Evolutionary conservation across 2,888 invertebrate genomes (phyloP).

Genomic region (Myathropa florea): DNA sequence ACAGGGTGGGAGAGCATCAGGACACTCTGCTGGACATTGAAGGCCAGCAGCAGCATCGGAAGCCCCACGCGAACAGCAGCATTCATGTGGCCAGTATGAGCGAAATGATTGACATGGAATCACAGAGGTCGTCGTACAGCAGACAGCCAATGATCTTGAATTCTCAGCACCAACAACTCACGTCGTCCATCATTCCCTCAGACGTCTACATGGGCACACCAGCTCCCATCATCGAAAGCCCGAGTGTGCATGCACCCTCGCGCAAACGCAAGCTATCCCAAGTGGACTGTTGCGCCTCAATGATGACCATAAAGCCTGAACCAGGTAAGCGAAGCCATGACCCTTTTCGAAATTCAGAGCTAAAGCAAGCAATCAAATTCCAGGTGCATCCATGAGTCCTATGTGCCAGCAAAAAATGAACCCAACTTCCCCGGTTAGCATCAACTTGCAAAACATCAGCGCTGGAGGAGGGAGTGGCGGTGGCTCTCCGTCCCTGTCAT

Average conservation of each 20-base stretch:
- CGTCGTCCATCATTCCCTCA: conserved; percentile 47
- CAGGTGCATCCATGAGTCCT: conserved; percentile 47
- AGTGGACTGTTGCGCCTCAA: conserved; percentile 76
- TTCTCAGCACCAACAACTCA: conserved; percentile 30
- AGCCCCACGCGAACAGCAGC: conserved; percentile 64
- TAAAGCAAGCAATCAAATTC: neutral
- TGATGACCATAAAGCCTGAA: conserved; percentile 75
- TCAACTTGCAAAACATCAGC: conserved; percentile 68
- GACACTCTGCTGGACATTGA: conserved; percentile 50
- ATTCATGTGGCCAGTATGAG: conserved; percentile 34
- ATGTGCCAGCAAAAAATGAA: conserved; percentile 66
- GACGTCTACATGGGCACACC: conserved; percentile 66
- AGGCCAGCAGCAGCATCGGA: conserved; percentile 67
- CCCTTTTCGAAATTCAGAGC: neutral
- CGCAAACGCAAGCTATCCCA: conserved; percentile 79
- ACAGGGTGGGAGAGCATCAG: conserved; percentile 22
- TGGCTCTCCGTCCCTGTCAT: conserved; percentile 73
- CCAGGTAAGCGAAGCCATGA: conserved; percentile 70
- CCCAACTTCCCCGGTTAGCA: conserved; percentile 74
- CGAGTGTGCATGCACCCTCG: conserved; percentile 74
- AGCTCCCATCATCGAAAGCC: conserved; percentile 68
- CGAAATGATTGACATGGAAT: conserved; percentile 45
- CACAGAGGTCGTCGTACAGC: conserved; percentile 72
- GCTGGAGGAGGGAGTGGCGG: conserved; percentile 12
- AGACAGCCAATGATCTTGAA: conserved; percentile 73